These are phyloP conservation scores for Falco punctatus DNA, from an alignment of 2,113 vertebrate genomes.

Conservation along the genomic window DNA sequence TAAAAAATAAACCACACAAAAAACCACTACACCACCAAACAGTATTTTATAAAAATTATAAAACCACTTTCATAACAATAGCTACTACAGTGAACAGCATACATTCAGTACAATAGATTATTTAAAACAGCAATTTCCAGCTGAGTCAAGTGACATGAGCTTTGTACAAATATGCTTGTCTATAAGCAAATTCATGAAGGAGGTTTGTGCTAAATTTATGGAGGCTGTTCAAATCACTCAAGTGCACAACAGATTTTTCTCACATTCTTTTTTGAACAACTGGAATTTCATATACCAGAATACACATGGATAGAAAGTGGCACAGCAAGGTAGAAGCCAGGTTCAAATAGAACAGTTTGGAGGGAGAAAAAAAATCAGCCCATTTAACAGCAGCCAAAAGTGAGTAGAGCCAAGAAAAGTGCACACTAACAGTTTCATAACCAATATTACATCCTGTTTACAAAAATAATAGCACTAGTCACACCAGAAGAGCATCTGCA, in stretches of 20 bases:
- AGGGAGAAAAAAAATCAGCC: neutral
- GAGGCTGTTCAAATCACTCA: neutral
- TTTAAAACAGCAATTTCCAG: neutral
- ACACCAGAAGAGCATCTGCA: neutral
- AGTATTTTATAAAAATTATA: neutral
- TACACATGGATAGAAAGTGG: neutral
- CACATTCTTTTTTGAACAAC: neutral
- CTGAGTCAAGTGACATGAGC: neutral
- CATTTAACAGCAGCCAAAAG: neutral
- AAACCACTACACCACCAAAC: neutral
- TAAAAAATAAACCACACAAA: neutral
- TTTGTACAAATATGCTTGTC: neutral
- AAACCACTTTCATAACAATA: neutral
- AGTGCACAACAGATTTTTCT: neutral
- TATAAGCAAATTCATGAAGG: neutral
- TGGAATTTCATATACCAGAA: neutral
- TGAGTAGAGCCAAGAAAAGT: neutral
- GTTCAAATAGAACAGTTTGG: neutral
- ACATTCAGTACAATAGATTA: neutral
- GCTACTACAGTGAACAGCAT: neutral
- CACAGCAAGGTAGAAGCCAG: neutral
- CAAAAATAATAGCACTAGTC: neutral
- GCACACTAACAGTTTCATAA: neutral
- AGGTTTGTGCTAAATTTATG: neutral
- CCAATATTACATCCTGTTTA: neutral